Evolutionary conservation across 2,797 vertebrate genomes (phyloP), one percentile per base, ranked within the genome.

Genomic region (Smutsia temminckii): DNA sequence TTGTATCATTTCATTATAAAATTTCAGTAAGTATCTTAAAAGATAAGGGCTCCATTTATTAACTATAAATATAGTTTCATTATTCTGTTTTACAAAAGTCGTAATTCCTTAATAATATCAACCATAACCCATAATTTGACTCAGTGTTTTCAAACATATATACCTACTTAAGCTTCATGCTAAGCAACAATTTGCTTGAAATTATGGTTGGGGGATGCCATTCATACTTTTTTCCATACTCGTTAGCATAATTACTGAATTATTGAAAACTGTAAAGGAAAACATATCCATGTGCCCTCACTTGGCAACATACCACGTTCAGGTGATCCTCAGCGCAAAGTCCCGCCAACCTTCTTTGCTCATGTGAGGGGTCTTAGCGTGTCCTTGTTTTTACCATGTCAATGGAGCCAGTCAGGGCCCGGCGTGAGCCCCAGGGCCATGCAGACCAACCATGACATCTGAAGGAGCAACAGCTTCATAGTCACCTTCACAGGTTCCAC

Each of bases 381-480:
- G 61, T 64, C 78, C 96, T 96, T 71, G 69, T 96, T 97, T 93
- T 97, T 51, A 49, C 49, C 53, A 32, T 29, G 59, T 95, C 57
- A 53, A 96, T 96, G 55, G 85, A 68, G 66, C 29, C 68, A 32
- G 63, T 96, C 97, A 96, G 29, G 86, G 81, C 93, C 96, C 63
- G 27, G 55, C 93, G 92, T 13, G 61, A 96, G 92, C 61, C 27
- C 74, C 8, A 14, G 96, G 85, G 64, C n/a, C 95, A 6, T 63
- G 63, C 78, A 89, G 85, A 95, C 77, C 92, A 92, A 40, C 93
- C 68, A 11, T 42, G 95, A 96, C 97, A 96, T 93, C 95, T 10
- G 84, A 95, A 96, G 80, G 96, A 96, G 69, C 63, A 93, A 71
- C 55, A 92, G 85, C 92, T 96, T 96, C 86, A 85, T 51, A 88